A percentile compares a stretch with the other conserved stretches of the same genome.
Conservation (phyloP, 2,113 vertebrate genomes). For the Alectura lathami region DNA sequence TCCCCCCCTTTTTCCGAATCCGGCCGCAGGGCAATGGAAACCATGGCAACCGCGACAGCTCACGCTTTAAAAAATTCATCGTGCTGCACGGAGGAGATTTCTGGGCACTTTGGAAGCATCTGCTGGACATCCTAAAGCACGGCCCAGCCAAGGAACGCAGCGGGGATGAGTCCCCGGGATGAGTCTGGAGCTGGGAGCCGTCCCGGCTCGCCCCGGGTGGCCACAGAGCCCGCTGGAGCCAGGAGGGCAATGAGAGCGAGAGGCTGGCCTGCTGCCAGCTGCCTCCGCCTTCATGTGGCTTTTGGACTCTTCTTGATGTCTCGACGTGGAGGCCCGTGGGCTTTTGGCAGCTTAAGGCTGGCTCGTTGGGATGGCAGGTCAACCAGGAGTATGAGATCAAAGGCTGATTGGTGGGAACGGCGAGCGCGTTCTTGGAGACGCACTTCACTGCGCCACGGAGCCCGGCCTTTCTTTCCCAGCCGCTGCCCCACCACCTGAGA, state of each 20-base stretch:
- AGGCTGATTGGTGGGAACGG: neutral
- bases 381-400: neutral
- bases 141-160: neutral
- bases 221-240: neutral
- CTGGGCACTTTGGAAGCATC: neutral
- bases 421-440: neutral
- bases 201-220: fast-evolving
- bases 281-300: neutral
- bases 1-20: conserved; percentile 51
- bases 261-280: fast-evolving
- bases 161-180: neutral
- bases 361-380: neutral
- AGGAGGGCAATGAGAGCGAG: neutral
- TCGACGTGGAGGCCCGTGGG: neutral
- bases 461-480: neutral
- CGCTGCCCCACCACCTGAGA: neutral
- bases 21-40: conserved; percentile 57
- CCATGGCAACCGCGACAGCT: conserved; percentile 72
- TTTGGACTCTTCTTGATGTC: neutral
- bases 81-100: conserved; percentile 24
- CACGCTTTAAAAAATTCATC: conserved; percentile 57
- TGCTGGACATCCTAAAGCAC: neutral
- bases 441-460: neutral
- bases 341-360: neutral
- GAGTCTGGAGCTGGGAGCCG: fast-evolving